A percentile compares a stretch with the other conserved stretches of the same genome.
Conservation (phyloP, 1,140 invertebrate genomes). For the Eulimnadia texana region DNA sequence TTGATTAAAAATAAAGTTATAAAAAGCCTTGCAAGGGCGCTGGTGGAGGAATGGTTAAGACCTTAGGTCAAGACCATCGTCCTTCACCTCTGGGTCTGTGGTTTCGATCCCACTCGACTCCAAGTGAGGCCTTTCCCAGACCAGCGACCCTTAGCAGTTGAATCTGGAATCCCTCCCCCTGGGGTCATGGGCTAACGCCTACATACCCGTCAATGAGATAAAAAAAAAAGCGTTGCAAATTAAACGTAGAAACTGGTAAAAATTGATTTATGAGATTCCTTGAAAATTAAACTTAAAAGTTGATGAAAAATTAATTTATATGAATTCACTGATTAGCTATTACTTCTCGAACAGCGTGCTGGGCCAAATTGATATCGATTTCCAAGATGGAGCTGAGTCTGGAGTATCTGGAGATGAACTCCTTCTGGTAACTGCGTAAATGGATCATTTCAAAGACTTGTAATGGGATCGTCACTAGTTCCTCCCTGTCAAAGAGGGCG, state of each 20-base stretch:
- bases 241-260: background rate
- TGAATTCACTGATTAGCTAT: conserved; percentile 8
- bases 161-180: too few species aligned
- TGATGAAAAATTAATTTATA: background rate
- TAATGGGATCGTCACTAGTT: conserved; percentile 70
- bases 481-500: conserved; percentile 51
- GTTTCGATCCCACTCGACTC: too few species aligned
- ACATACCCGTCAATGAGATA: too few species aligned
- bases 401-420: conserved; percentile 74
- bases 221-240: too few species aligned
- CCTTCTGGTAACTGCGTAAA: conserved; percentile 78
- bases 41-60: too few species aligned
- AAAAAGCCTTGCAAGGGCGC: background rate
- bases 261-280: background rate
- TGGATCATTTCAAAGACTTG: conserved; percentile 81
- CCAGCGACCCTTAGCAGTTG: too few species aligned
- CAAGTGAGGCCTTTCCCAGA: too few species aligned
- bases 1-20: background rate
- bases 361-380: conserved; percentile 76
- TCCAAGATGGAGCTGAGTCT: conserved; percentile 82
- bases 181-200: too few species aligned
- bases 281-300: background rate
- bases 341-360: conserved; percentile 73
- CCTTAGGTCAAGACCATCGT: too few species aligned
- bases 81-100: too few species aligned